Evolutionary conservation across 2,888 invertebrate genomes (phyloP).

Genomic region (Folsomia candida): DNA sequence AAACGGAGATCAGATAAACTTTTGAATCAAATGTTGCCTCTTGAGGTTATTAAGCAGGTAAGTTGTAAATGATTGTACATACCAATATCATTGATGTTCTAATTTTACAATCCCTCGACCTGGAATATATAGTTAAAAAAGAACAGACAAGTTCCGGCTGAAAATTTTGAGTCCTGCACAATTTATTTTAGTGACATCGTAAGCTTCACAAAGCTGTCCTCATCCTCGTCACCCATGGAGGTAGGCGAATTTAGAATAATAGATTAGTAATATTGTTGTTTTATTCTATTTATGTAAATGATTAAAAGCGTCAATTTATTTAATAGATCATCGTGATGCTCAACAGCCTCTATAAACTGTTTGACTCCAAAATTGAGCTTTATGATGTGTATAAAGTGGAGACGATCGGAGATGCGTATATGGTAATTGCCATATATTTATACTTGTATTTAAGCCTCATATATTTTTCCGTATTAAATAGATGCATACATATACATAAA

Average conservation of each 20-base stretch:
- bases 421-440: not conserved
- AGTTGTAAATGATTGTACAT: too few relatives aligned
- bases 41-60: conserved; percentile 59
- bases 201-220: conserved; percentile 88
- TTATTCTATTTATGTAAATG: not conserved
- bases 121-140: too few relatives aligned
- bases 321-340: conserved; percentile 62
- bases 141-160: conserved; percentile 60
- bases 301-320: not conserved
- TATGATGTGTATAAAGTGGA: conserved; percentile 74
- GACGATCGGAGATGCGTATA: conserved; percentile 55
- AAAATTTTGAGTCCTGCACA: conserved; percentile 66
- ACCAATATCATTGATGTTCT: too few relatives aligned
- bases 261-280: not conserved
- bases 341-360: conserved; percentile 70
- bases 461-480: too few relatives aligned
- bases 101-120: too few relatives aligned
- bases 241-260: conserved; percentile 43
- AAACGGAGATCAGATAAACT: conserved; percentile 62
- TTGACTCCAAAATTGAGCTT: conserved; percentile 67
- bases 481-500: too few relatives aligned
- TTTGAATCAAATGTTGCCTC: conserved; percentile 62
- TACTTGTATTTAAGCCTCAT: too few relatives aligned
- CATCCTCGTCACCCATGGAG: conserved; percentile 65
- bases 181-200: conserved; percentile 78